Conservation (phyloP, 2,113 vertebrate genomes). For the Geococcyx californianus region DNA sequence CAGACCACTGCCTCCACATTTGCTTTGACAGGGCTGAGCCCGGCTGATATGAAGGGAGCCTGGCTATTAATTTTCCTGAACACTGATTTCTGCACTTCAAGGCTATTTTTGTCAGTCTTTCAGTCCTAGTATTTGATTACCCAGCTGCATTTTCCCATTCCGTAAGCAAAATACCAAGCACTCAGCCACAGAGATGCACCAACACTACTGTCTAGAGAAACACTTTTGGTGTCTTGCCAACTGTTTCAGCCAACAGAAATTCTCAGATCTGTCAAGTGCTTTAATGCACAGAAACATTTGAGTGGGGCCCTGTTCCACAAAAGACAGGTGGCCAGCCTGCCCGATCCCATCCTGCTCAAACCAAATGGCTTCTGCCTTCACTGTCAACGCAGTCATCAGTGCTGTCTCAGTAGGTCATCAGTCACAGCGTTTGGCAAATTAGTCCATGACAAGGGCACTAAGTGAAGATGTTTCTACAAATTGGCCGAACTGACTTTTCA, state of each 20-base stretch:
- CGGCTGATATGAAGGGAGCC: background rate
- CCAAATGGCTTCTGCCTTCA: background rate
- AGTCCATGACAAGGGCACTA: background rate
- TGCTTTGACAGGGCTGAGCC: background rate
- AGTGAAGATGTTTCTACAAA: background rate
- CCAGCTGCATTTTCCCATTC: slow-evolving; percentile 37
- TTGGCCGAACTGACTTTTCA: background rate
- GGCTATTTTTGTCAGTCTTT: slow-evolving; percentile 4
- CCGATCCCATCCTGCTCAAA: background rate
- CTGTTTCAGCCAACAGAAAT: slow-evolving; percentile 7
- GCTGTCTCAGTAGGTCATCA: background rate
- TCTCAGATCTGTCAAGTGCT: background rate
- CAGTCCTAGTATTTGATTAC: background rate
- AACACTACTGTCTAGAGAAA: background rate
- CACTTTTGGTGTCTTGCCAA: background rate
- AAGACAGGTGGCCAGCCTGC: background rate
- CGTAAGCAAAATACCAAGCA: background rate
- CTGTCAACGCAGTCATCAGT: background rate
- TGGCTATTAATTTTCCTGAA: background rate
- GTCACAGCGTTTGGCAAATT: background rate
- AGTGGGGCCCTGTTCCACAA: background rate
- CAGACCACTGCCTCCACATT: background rate
- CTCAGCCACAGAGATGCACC: background rate
- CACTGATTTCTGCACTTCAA: background rate
- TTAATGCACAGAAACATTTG: background rate